Percentiles rank a stretch among this genome's conserved stretches.
Conservation (phyloP, 1,140 invertebrate genomes). For the Ylistrum balloti region DNA sequence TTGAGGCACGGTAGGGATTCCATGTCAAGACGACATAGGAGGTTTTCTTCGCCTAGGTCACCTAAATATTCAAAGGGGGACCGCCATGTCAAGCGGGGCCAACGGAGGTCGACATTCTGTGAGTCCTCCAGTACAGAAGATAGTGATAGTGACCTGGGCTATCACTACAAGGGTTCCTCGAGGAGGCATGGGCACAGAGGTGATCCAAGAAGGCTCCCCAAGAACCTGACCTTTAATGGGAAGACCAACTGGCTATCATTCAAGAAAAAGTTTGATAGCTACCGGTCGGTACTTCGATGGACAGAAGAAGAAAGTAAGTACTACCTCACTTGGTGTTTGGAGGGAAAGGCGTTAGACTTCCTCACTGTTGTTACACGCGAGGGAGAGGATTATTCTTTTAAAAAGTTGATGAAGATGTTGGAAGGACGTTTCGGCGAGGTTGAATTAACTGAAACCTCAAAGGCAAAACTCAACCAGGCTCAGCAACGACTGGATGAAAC, state of each 20-base stretch:
- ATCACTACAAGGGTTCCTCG: background rate
- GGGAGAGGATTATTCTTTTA: slow-evolving; percentile 16
- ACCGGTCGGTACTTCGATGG: slow-evolving; percentile 10
- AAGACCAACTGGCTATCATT: slow-evolving; percentile 45
- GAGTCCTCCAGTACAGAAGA: background rate
- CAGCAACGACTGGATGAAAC: slow-evolving; percentile 51
- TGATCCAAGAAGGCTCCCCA: slow-evolving; percentile 11
- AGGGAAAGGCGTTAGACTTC: slow-evolving; percentile 43
- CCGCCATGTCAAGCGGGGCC: background rate
- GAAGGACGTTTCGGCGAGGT: slow-evolving; percentile 52
- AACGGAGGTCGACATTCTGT: background rate
- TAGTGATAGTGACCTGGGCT: background rate
- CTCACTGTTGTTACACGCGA: background rate
- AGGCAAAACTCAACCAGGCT: slow-evolving; percentile 55
- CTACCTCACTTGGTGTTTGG: slow-evolving; percentile 41
- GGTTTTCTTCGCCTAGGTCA: background rate
- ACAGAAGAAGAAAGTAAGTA: slow-evolving; percentile 5
- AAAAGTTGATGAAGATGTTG: slow-evolving; percentile 48
- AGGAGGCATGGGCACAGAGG: background rate
- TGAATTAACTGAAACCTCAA: slow-evolving; percentile 55
- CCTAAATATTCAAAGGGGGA: background rate
- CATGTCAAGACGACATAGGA: background rate
- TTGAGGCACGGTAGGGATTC: background rate
- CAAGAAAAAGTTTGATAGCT: slow-evolving; percentile 36
- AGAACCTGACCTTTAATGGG: slow-evolving; percentile 42